A percentile compares a stretch with the other conserved stretches of the same genome.
Evolutionary conservation across 2,113 vertebrate genomes (phyloP).

Genomic region (Coregonus clupeaformis): DNA sequence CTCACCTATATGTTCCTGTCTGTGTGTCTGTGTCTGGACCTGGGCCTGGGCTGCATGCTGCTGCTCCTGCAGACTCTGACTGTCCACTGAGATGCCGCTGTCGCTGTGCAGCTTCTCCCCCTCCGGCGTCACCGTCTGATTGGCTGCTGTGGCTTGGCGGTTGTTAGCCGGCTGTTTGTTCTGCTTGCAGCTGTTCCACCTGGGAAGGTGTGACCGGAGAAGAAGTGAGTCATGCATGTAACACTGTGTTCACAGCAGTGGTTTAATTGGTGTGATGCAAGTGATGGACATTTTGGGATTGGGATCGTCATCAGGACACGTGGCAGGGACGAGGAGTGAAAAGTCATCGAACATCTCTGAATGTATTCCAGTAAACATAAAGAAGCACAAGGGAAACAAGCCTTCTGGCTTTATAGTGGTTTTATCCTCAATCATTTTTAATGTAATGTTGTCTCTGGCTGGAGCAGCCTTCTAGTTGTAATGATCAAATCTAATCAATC

Average conservation of each 20-base stretch:
- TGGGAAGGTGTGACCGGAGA: slow-evolving; percentile 48
- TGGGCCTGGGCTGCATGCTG: slow-evolving; percentile 76
- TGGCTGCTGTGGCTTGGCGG: slow-evolving; percentile 77
- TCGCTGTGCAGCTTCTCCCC: slow-evolving; percentile 98
- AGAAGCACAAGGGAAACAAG: too few species aligned
- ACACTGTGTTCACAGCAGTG: neutral
- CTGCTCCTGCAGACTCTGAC: slow-evolving; percentile 94
- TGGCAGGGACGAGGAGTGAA: neutral
- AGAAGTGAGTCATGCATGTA: neutral
- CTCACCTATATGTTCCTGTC: slow-evolving; percentile 75
- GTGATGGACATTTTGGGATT: neutral
- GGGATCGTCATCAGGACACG: neutral
- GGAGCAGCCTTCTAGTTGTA: too few species aligned
- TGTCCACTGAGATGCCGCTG: slow-evolving; percentile 98
- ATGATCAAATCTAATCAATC: too few species aligned
- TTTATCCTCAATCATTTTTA: too few species aligned
- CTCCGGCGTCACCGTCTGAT: slow-evolving; percentile 92
- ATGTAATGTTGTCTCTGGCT: too few species aligned
- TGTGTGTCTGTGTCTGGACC: slow-evolving; percentile 65
- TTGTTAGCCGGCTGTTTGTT: slow-evolving; percentile 95
- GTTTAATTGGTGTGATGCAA: neutral
- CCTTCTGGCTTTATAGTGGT: too few species aligned
- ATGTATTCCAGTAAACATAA: neutral
- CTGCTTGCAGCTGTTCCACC: slow-evolving; percentile 98
- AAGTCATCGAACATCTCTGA: neutral